These are phyloP conservation scores for Nephila pilipes DNA, from an alignment of 1,140 invertebrate genomes.

Conservation along the genomic window DNA sequence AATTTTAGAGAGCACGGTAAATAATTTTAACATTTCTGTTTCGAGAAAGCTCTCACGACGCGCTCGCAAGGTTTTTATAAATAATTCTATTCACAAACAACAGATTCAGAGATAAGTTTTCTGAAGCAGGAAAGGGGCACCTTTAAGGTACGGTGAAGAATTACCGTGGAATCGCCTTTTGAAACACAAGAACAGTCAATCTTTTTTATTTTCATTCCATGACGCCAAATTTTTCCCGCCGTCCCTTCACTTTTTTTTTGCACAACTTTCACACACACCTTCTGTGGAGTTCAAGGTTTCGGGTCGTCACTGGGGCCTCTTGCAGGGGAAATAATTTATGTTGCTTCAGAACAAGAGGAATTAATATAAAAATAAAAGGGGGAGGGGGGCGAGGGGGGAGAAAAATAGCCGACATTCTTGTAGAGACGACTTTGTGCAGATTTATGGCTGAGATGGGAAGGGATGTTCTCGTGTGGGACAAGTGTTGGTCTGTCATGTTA, in stretches of 20 bases:
- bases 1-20: too few relatives aligned
- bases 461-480: neutral
- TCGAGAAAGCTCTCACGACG: too few relatives aligned
- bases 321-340: neutral
- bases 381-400: neutral
- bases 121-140: neutral
- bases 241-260: neutral
- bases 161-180: neutral
- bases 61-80: too few relatives aligned
- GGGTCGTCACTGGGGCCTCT: neutral
- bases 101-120: neutral
- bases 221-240: neutral
- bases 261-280: slow-evolving; percentile 27
- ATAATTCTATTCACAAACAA: too few relatives aligned
- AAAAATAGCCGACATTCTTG: neutral
- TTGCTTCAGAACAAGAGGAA: slow-evolving; percentile 18
- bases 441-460: neutral
- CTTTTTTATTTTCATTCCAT: neutral
- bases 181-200: neutral
- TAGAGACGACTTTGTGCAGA: neutral
- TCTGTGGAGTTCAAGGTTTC: neutral
- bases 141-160: neutral
- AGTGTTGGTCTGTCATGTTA: neutral
- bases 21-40: too few relatives aligned
- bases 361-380: neutral